Base-by-base conservation (phyloP, 2,797 vertebrate species). In the Acipenser transmontanus region DNA sequence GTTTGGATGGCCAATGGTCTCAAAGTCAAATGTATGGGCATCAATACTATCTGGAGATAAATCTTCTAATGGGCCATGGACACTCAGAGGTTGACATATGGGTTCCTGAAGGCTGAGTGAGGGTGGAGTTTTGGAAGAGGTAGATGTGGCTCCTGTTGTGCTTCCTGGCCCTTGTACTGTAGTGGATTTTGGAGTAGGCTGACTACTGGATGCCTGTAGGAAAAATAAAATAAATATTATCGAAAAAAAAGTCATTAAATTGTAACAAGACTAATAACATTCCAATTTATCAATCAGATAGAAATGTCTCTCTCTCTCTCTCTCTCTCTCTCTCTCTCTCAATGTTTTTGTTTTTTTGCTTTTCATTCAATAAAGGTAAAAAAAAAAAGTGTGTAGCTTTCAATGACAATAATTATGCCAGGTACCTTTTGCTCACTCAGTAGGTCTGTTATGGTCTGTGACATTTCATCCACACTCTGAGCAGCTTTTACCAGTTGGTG, bases 381-480 rank as follows among this genome's bases (percentile, higher is more conserved):
- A 34, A 34, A 34, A 34, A 34, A 34, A 34, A 34, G 4, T 34
- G 34, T 34, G 34, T 34, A 34, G 34, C 34, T 34, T 34, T 34
- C 34, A 34, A 34, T 4, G 3, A 34, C 34, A 34, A 34, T 34
- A 34, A 34, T 34, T 34, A 34, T 4, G 34, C 34, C 7, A 48
- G 61, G 81, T 93, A 96, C 97, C 94, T 93, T 95, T 91, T 99
- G 96, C 89, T 98, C 95, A 82, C 88, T 98, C 76, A 99, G 87
- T 65, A 99, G 88, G 83, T 98, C 94, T 70, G 97, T 99, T 77
- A 99, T 98, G 13, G 97, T 99, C 86, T 92, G 94, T 70, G 97
- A 98, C 97, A 99, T 99, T 87, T 99, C 97, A 82, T 99, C 97
- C 82, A 97, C 92, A 86, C 97, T 99, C 82, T 97, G 95, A 63